A percentile compares a stretch with the other conserved stretches of the same genome.
phyloP scores from a whole-genome alignment of 2,797 vertebrate species.

The Melanotaenia trifasciata region DNA sequence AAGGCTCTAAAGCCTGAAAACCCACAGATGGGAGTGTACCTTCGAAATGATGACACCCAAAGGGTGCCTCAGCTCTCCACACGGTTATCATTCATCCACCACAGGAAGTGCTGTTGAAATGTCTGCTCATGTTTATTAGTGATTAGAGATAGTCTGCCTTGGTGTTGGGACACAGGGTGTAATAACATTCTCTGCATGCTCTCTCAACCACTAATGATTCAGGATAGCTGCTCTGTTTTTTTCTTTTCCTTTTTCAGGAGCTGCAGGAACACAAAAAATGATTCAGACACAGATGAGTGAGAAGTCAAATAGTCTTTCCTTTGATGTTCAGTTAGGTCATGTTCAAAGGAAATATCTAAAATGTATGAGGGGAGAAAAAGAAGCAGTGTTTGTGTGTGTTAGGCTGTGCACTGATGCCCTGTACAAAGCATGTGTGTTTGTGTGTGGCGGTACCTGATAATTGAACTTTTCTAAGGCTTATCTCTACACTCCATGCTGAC shows the following conservation, averaged over 20 bases:
- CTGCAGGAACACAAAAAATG: slow-evolving; percentile 39
- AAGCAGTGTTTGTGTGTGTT: slow-evolving; percentile 32
- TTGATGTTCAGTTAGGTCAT: slow-evolving; percentile 69
- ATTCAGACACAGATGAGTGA: slow-evolving; percentile 62
- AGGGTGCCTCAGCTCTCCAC: slow-evolving; percentile 21
- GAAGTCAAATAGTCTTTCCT: slow-evolving; percentile 63
- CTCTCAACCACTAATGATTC: slow-evolving; percentile 58
- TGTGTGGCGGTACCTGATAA: slow-evolving; percentile 37
- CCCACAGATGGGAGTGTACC: slow-evolving; percentile 40
- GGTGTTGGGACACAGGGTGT: slow-evolving; percentile 36
- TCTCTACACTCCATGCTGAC: slow-evolving; percentile 48
- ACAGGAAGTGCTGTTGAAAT: slow-evolving; percentile 50
- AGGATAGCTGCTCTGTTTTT: slow-evolving; percentile 36
- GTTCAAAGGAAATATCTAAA: slow-evolving; percentile 68
- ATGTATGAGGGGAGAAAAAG: slow-evolving; percentile 38
- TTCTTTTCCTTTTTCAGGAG: slow-evolving; percentile 21
- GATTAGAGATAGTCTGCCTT: slow-evolving; percentile 59
- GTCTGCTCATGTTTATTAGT: slow-evolving; percentile 48
- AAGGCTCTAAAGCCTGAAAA: slow-evolving; percentile 47
- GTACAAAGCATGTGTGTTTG: slow-evolving; percentile 28
- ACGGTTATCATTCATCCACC: slow-evolving; percentile 48
- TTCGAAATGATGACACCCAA: slow-evolving; percentile 54
- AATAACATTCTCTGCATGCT: slow-evolving; percentile 53
- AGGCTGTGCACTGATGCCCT: slow-evolving; percentile 29
- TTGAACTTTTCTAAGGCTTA: slow-evolving; percentile 51